A percentile compares a stretch with the other conserved stretches of the same genome.
These are phyloP conservation scores for Onychomys torridus DNA, from an alignment of 2,797 vertebrate species.

Conservation along the genomic window DNA sequence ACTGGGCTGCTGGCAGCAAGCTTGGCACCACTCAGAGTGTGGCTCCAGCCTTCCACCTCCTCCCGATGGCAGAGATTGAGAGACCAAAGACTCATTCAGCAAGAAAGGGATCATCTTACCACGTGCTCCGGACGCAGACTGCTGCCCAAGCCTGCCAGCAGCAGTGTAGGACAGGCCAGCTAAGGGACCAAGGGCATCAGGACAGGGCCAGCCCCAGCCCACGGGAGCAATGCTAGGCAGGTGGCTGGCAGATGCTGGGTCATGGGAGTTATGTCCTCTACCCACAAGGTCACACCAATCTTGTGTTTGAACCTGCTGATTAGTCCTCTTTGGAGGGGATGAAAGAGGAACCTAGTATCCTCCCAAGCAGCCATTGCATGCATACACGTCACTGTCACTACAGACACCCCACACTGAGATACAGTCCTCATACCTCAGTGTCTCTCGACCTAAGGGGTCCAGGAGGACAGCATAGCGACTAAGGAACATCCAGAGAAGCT, in stretches of 20 bases:
- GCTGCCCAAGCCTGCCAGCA: constrained; percentile 33
- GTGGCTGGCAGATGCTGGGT: constrained; percentile 18
- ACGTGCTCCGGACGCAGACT: constrained; percentile 25
- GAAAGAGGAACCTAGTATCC: not conserved
- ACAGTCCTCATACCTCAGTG: not conserved
- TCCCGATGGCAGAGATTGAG: constrained; percentile 73
- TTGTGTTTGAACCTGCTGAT: constrained; percentile 28
- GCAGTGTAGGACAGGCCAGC: not conserved
- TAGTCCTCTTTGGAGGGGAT: not conserved
- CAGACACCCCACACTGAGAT: not conserved
- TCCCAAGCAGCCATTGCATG: not conserved
- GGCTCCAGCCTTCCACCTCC: constrained; percentile 41
- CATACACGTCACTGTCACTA: not conserved
- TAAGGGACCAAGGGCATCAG: not conserved
- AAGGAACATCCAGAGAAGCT: not conserved
- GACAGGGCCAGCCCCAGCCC: not conserved
- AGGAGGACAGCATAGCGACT: not conserved
- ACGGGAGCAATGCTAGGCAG: not conserved
- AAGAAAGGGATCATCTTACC: constrained; percentile 42
- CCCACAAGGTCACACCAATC: not conserved
- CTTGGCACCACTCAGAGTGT: not conserved
- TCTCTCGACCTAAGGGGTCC: not conserved
- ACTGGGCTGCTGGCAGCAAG: constrained; percentile 56
- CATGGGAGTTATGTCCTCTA: not conserved
- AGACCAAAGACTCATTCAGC: constrained; percentile 73